Conservation (phyloP, 2,113 vertebrate species). For the Gopherus flavomarginatus region DNA sequence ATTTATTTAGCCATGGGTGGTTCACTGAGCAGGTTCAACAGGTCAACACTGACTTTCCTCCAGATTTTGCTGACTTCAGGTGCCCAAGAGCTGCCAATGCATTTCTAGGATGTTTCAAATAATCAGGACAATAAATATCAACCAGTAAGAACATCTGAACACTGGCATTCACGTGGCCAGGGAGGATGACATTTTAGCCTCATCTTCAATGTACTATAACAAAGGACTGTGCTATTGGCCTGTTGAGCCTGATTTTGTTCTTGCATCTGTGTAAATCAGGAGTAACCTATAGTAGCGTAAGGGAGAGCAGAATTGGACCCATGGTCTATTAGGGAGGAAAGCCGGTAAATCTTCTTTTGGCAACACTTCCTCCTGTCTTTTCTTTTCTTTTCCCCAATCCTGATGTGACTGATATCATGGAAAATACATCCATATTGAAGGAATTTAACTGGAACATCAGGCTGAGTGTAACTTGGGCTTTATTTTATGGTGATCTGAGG, state of each 20-base stretch:
- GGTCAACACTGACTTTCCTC: neutral
- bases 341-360: conserved; percentile 7
- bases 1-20: neutral
- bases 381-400: neutral
- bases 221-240: conserved; percentile 10
- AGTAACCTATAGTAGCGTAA: neutral
- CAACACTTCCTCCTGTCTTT: neutral
- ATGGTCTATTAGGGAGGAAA: neutral
- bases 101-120: neutral
- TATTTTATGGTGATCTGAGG: fast-evolving
- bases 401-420: neutral
- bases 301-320: neutral
- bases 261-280: neutral
- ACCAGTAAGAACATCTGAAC: neutral
- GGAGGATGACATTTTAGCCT: neutral
- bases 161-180: conserved; percentile 3
- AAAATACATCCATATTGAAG: neutral
- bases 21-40: fast-evolving
- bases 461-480: neutral
- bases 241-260: neutral
- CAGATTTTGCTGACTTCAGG: fast-evolving
- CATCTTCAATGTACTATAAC: neutral
- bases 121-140: conserved; percentile 25
- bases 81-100: neutral
- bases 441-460: neutral